A percentile compares a stretch with the other conserved stretches of the same genome.
These are phyloP conservation scores for Eurytemora carolleeae DNA, from an alignment of 1,140 invertebrate species.

Conservation along the genomic window DNA sequence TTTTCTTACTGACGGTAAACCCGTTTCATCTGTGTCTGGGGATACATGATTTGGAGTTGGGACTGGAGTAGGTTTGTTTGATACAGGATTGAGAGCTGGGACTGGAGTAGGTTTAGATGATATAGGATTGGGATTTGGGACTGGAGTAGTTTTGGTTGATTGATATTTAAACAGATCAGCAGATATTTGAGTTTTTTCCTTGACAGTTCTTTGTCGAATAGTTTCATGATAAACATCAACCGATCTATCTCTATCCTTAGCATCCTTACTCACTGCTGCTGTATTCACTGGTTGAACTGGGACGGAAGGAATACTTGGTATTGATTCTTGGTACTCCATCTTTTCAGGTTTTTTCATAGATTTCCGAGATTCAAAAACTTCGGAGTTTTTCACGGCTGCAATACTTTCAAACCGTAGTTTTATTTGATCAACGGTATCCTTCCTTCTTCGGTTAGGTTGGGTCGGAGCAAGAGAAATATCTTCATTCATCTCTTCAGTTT, in stretches of 20 bases:
- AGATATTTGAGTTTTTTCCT: not conserved
- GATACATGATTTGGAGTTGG: not conserved
- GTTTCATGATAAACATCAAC: slow-evolving; percentile 22
- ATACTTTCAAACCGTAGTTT: too few species aligned
- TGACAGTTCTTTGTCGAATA: slow-evolving; percentile 18
- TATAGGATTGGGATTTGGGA: not conserved
- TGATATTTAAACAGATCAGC: not conserved
- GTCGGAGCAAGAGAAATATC: too few species aligned
- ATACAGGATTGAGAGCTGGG: not conserved
- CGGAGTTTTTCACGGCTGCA: too few species aligned
- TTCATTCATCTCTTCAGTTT: too few species aligned
- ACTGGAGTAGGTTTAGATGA: not conserved
- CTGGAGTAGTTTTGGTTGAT: not conserved
- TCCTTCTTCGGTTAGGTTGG: too few species aligned
- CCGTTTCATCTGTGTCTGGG: not conserved
- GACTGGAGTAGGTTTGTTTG: not conserved
- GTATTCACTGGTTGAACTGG: not conserved
- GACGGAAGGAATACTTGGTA: not conserved
- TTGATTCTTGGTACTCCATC: too few species aligned
- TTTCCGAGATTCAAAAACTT: not conserved
- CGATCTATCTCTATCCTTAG: slow-evolving; percentile 20
- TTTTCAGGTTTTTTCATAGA: too few species aligned
- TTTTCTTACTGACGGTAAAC: slow-evolving; percentile 10
- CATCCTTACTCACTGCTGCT: slow-evolving; percentile 14
- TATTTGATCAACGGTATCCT: too few species aligned